A percentile compares a stretch with the other conserved stretches of the same genome.
Evolutionary conservation across 2,113 vertebrate genomes (phyloP).

Genomic region (Halichoerus grypus): DNA sequence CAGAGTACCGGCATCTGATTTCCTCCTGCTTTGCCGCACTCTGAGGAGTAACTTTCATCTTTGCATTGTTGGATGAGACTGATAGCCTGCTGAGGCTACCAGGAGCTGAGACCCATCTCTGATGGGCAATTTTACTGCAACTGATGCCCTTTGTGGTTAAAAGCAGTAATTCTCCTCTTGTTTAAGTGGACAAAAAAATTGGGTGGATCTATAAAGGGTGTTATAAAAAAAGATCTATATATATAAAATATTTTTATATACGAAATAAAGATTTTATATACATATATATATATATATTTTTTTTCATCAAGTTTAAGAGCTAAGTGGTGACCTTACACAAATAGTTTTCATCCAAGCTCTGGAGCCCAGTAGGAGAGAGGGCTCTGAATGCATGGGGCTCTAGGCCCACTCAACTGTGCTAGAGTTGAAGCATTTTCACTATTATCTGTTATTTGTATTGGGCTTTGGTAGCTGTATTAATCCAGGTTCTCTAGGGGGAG

Average conservation of each 20-base stretch:
- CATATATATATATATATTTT: not conserved
- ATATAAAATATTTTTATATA: not conserved
- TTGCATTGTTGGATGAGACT: not conserved
- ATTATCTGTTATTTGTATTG: not conserved
- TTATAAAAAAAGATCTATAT: not conserved
- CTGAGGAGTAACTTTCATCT: not conserved
- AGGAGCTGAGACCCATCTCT: not conserved
- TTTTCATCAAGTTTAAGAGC: conserved; percentile 1
- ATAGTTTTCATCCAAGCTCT: conserved; percentile 1
- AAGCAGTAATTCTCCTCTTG: not conserved
- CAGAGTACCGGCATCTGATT: not conserved
- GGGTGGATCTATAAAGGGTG: not conserved
- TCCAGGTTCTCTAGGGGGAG: not conserved
- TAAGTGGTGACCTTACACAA: not conserved
- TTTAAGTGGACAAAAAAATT: not conserved
- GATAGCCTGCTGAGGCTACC: not conserved
- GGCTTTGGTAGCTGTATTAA: not conserved
- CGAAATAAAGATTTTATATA: not conserved
- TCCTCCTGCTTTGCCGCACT: not conserved
- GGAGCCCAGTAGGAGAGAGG: not conserved
- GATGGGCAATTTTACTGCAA: not conserved
- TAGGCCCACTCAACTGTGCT: not conserved
- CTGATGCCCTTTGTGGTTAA: not conserved
- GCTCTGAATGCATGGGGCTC: not conserved
- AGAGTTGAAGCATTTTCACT: conserved; percentile 9